Base-by-base conservation (phyloP, 2,888 invertebrate species). In the Noctua comes region DNA sequence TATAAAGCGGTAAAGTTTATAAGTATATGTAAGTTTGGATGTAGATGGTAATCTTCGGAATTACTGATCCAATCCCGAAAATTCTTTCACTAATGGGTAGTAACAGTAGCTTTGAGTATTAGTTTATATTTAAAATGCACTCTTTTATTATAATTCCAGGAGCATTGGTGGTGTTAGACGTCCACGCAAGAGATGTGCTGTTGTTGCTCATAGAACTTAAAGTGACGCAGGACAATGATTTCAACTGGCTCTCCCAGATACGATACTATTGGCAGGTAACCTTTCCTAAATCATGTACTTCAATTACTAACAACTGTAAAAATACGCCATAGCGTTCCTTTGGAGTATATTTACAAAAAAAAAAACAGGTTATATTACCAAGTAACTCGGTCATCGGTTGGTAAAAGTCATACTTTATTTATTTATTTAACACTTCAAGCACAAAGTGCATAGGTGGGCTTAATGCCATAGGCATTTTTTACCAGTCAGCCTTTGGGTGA, bases 141-240 rank as follows among this genome's bases (percentile, higher is more conserved):
- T 31, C 18, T 31, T 21, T 62, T 75, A 11, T n/a, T 62, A 13
- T 18, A 4, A 71, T 88, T 90, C 73, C 88, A 98, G 98, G 99
- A 77, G 99, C 99, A 0, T 95, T 99, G 84, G 99, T 99, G 1
- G 99, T 99, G 13, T 95, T 99, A 84, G 99, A 99, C 92, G 99
- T 99, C 0, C 99, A 99, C 93, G 99, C 99, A 0, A 97, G 99
- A 89, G 99, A 99, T 94, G 98, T 99, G 0, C 97, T 99, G 2
- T 96, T 97, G 76, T 97, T 98, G 76, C 96, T 99, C 18, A 97
- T 98, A 59, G 97, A 97, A 0, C 97, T 97, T 54, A 95, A 97
- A 82, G 98, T 99, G 0, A 94, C 95, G 21, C 97, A 97, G 65
- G 97, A 98, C 81, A 98, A 98, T 87, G 99, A 99, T 91, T 99